Percentiles rank a stretch among this genome's conserved stretches.
phyloP scores from a whole-genome alignment of 2,888 invertebrate genomes.

The Netelia virgata region DNA sequence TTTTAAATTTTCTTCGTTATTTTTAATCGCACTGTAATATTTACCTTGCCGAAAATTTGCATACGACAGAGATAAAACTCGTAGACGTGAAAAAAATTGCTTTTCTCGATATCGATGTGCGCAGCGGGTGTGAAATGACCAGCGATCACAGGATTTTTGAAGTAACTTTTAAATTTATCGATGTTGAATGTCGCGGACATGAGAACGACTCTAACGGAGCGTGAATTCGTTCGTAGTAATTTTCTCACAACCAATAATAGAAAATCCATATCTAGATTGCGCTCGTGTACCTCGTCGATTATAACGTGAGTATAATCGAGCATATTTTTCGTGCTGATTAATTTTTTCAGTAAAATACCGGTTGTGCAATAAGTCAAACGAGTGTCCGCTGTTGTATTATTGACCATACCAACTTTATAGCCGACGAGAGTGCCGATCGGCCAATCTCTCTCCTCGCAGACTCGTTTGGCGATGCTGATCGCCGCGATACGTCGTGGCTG shows the following conservation, averaged over 20 bases:
- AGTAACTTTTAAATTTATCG: constrained; percentile 90
- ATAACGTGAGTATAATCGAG: constrained; percentile 94
- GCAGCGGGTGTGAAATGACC: too few relatives aligned
- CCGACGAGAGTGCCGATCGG: constrained; percentile 93
- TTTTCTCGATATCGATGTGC: constrained; percentile 87
- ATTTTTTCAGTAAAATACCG: constrained; percentile 93
- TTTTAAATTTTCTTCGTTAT: neutral
- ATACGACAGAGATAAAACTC: constrained; percentile 88
- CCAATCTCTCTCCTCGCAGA: constrained; percentile 94
- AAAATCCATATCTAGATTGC: constrained; percentile 97
- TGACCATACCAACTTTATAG: constrained; percentile 93
- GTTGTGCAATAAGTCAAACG: constrained; percentile 95
- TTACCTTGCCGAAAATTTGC: constrained; percentile 80
- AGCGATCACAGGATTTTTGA: constrained; percentile 85
- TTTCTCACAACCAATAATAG: constrained; percentile 93
- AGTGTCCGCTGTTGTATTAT: constrained; percentile 88
- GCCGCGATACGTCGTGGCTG: constrained; percentile 98
- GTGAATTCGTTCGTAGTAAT: constrained; percentile 89
- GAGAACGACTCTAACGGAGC: constrained; percentile 90
- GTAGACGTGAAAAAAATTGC: constrained; percentile 86
- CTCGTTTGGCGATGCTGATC: constrained; percentile 94
- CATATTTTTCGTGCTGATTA: constrained; percentile 90
- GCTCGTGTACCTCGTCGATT: constrained; percentile 97
- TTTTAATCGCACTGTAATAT: constrained; percentile 41
- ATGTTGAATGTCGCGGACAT: constrained; percentile 98